Base-by-base conservation (phyloP, 2,113 vertebrate species). In the Bufo bufo region DNA sequence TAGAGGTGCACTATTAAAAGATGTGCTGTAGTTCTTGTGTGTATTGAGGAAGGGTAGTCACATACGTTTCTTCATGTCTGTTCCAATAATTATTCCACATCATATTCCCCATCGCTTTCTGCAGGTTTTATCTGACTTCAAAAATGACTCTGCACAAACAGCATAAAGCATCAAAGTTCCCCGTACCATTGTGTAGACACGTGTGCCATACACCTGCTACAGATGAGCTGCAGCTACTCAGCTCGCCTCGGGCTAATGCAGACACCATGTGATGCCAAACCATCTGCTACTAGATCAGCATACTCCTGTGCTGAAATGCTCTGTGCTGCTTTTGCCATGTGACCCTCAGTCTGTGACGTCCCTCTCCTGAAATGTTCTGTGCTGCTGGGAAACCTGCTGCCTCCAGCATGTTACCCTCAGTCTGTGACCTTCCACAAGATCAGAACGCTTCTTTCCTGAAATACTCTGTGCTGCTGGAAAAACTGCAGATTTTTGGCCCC, bases 91-190 rank as follows among this genome's bases (percentile, higher is more conserved):
- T 75, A 75, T 75, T 75, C 3, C 45, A 20, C 16, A 7, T 75
- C 45, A 49, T 20, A 75, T 75, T 75, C 72, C 45, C 72, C 72
- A 75, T 75, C 7, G 72, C 6, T 49, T 75, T 75, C 71, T 71
- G 0, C 23, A 14, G 11, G n/a, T 17, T 75, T 75, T 19, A 3
- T 75, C 17, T 19, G 16, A 75, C 72, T 19, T 75, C 43, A 49
- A 49, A 75, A n/a, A 47, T 17, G 4, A 49, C 43, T 49, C 72
- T 8, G 2, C 17, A 75, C 72, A 75, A 75, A 75, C 72, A 75
- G 72, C 72, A 75, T 75, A 75, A 49, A 49, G 43, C 72, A 75
- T 75, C 45, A 75, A 75, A 75, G 45, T 6, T 7, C 66, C 69
- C 69, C 1, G 69, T 3, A 4, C 5, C 69, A 72, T 45, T 10